Evolutionary conservation across 1,140 invertebrate genomes (phyloP).

Genomic region (Caenorhabditis elegans): DNA sequence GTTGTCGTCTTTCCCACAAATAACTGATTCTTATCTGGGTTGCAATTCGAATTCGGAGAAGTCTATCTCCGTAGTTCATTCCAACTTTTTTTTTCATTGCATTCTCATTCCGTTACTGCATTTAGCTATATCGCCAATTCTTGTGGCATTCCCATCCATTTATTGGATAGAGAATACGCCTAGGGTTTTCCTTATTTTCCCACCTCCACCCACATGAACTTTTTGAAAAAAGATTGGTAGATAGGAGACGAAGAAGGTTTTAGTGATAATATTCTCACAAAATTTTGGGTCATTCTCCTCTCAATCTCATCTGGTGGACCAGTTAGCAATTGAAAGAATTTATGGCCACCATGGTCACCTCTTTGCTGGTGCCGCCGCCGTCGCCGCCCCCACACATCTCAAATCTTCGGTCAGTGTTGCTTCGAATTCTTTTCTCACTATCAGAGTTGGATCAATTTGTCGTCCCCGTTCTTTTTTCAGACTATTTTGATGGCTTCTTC

Average conservation of each 20-base stretch:
- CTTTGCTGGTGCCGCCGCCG: background rate
- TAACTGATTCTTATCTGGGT: constrained; percentile 4
- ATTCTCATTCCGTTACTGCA: background rate
- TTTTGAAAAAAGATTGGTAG: background rate
- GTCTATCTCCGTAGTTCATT: constrained; percentile 13
- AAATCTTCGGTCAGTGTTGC: background rate
- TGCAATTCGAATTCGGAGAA: constrained; percentile 8
- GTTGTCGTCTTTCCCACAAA: constrained; percentile 1
- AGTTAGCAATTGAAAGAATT: constrained; percentile 21
- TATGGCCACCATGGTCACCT: constrained; percentile 24
- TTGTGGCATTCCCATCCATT: background rate
- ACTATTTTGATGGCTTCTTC: background rate
- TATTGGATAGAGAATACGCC: too few species aligned
- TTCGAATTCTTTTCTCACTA: background rate
- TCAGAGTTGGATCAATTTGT: background rate
- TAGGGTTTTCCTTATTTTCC: background rate
- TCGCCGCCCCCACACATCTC: background rate
- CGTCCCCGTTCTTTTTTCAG: background rate
- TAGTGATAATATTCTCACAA: constrained; percentile 16
- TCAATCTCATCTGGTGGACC: background rate
- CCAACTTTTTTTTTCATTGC: constrained; percentile 17
- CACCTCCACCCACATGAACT: background rate
- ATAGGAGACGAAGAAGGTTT: too few species aligned
- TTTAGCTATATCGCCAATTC: background rate
- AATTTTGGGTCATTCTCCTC: background rate